phyloP scores from a whole-genome alignment of 2,113 vertebrate genomes.

The Piprites chloris region DNA sequence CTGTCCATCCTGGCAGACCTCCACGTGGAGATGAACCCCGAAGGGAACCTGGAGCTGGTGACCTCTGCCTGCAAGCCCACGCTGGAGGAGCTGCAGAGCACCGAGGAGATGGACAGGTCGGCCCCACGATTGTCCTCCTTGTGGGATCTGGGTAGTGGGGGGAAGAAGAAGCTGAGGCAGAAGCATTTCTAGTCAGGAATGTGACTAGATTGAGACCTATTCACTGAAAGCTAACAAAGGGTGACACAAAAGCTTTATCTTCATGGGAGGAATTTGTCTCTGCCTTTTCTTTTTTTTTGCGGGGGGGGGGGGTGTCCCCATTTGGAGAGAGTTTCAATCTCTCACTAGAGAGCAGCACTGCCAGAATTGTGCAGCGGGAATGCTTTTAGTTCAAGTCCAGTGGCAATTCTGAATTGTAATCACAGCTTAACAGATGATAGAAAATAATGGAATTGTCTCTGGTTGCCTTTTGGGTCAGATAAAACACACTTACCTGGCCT shows the following conservation, averaged over 20 bases:
- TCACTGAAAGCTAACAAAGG: background rate
- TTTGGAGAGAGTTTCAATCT: background rate
- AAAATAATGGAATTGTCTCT: background rate
- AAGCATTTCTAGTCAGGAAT: background rate
- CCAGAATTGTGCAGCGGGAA: background rate
- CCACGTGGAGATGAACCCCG: background rate
- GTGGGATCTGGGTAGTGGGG: fast-evolving
- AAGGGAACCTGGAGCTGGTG: constrained; percentile 39
- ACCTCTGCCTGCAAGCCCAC: constrained; percentile 22
- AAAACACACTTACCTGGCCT: background rate
- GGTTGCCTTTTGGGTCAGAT: background rate
- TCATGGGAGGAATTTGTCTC: background rate
- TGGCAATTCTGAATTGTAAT: background rate
- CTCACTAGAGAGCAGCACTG: fast-evolving
- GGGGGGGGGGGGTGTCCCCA: too few relatives aligned
- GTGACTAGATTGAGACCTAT: background rate
- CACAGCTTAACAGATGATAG: background rate
- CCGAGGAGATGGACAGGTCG: background rate
- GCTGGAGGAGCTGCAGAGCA: background rate
- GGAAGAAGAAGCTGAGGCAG: background rate
- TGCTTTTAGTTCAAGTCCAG: background rate
- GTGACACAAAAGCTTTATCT: background rate
- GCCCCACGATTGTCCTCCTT: fast-evolving
- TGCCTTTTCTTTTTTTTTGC: too few relatives aligned
- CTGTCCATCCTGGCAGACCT: constrained; percentile 13